phyloP scores from a whole-genome alignment of 1,140 invertebrate species.

The Sitobion miscanthi region DNA sequence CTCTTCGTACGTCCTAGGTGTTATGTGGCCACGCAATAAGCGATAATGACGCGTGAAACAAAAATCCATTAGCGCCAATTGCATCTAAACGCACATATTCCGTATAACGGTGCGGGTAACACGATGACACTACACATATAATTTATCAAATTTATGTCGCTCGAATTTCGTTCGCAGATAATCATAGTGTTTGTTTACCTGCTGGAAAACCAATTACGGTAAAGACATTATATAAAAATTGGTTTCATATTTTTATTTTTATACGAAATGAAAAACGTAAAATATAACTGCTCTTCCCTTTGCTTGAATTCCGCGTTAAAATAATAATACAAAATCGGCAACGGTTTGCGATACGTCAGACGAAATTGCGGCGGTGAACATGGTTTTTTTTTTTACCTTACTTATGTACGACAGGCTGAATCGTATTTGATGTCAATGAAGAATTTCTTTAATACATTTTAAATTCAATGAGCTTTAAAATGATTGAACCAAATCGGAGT shows the following conservation, averaged over 20 bases:
- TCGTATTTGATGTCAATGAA: neutral
- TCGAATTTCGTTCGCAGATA: conserved; percentile 6
- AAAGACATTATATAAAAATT: neutral
- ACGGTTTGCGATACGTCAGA: neutral
- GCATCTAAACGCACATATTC: conserved; percentile 19
- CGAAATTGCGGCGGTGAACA: neutral
- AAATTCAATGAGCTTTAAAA: too few species aligned
- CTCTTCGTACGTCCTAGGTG: neutral
- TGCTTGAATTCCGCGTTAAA: neutral
- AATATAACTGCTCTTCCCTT: neutral
- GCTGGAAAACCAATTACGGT: neutral
- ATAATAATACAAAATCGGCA: neutral
- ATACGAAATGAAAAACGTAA: neutral
- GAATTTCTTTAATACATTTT: too few species aligned
- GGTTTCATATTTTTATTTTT: neutral
- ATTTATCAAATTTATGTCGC: neutral
- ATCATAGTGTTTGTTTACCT: neutral
- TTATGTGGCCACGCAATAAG: neutral
- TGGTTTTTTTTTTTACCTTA: neutral
- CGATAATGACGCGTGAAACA: conserved; percentile 40
- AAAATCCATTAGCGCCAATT: conserved; percentile 30
- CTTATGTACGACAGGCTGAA: neutral
- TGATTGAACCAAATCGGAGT: too few species aligned
- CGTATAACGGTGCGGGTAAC: neutral
- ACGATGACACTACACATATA: neutral